Percentiles rank a stretch among this genome's conserved stretches.
phyloP scores from a whole-genome alignment of 2,797 vertebrate genomes.

The Sandelia bainsii region DNA sequence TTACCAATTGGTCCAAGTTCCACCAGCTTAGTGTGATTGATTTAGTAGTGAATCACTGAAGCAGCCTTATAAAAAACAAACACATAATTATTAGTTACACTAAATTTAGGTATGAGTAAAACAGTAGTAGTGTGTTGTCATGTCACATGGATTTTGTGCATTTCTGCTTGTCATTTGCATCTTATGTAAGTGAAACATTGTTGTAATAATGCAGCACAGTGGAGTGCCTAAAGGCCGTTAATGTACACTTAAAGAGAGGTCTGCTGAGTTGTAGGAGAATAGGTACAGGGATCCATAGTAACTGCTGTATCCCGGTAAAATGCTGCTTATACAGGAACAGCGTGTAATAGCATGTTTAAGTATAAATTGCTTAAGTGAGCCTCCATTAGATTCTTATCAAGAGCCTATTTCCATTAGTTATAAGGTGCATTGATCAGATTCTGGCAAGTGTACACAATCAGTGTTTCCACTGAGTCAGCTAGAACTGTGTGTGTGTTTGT shows the following conservation, averaged over 20 bases:
- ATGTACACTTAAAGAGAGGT: not conserved
- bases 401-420: slow-evolving; percentile 72
- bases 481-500: not conserved
- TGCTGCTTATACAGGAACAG: slow-evolving; percentile 63
- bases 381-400: slow-evolving; percentile 76
- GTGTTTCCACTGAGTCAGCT: slow-evolving; percentile 53
- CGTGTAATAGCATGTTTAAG: slow-evolving; percentile 68
- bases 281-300: slow-evolving; percentile 38
- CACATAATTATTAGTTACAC: not conserved
- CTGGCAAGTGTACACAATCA: slow-evolving; percentile 53
- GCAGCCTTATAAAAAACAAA: not conserved
- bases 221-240: not conserved
- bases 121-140: not conserved
- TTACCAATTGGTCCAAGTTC: slow-evolving; percentile 4
- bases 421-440: slow-evolving; percentile 67
- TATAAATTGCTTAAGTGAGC: slow-evolving; percentile 67
- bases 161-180: not conserved
- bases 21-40: not conserved
- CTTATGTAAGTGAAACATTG: not conserved
- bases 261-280: not conserved
- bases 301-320: slow-evolving; percentile 49
- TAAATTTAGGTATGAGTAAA: not conserved
- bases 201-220: not conserved
- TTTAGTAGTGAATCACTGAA: not conserved
- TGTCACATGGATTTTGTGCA: not conserved